These are phyloP conservation scores for Criorhina ranunculi DNA, from an alignment of 2,888 invertebrate species.

Conservation along the genomic window DNA sequence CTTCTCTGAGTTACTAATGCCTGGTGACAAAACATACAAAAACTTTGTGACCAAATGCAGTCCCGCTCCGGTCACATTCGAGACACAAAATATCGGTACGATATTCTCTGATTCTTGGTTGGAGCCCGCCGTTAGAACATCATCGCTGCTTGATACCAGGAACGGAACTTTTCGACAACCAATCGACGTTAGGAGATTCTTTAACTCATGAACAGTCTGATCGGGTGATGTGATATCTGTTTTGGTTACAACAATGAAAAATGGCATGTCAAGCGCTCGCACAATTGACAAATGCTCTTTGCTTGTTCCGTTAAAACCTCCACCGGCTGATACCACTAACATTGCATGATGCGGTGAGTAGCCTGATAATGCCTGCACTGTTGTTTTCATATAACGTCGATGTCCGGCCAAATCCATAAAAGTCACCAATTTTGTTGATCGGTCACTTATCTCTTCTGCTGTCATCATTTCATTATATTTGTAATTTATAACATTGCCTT, in stretches of 20 bases:
- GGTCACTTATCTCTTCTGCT: slow-evolving; percentile 96
- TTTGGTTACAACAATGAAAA: slow-evolving; percentile 97
- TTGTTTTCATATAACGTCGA: slow-evolving; percentile 97
- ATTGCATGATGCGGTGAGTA: slow-evolving; percentile 96
- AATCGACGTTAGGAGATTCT: slow-evolving; percentile 87
- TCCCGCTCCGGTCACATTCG: slow-evolving; percentile 95
- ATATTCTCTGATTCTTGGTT: slow-evolving; percentile 88
- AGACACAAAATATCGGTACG: slow-evolving; percentile 94
- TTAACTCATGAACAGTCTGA: slow-evolving; percentile 86
- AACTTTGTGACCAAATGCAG: slow-evolving; percentile 93
- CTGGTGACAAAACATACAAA: slow-evolving; percentile 92
- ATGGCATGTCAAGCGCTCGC: slow-evolving; percentile 92
- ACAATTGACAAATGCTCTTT: slow-evolving; percentile 96
- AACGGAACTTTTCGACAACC: slow-evolving; percentile 89
- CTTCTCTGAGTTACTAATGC: slow-evolving; percentile 87
- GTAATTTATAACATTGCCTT: slow-evolving; percentile 94
- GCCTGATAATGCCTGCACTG: slow-evolving; percentile 96
- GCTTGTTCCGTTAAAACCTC: slow-evolving; percentile 92
- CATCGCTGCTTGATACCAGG: slow-evolving; percentile 88
- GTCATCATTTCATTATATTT: slow-evolving; percentile 95
- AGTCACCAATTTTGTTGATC: slow-evolving; percentile 96
- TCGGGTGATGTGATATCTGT: slow-evolving; percentile 91
- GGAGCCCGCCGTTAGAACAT: slow-evolving; percentile 90
- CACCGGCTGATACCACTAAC: slow-evolving; percentile 92
- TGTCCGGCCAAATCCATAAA: slow-evolving; percentile 98